Evolutionary conservation across 2,888 invertebrate genomes (phyloP), one percentile per base, ranked within the genome.

Genomic region (Zygogramma bicolorata): DNA sequence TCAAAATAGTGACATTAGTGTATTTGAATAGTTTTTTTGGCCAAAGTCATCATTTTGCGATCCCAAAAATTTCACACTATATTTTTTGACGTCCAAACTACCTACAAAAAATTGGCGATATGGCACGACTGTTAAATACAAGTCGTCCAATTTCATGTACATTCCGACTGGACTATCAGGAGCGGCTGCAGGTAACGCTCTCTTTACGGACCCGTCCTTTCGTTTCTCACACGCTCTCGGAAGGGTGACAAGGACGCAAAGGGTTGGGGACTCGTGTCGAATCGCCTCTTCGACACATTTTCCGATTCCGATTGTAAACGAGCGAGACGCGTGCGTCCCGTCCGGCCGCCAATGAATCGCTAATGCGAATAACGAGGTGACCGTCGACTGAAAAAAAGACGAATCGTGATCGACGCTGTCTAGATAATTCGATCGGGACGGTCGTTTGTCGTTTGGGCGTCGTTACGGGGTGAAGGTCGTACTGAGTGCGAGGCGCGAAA

Each of bases 321-420:
- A 13, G 18, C 46, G 6, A 22, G 49, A n/a, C 63, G 46, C 63
- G 63, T 63, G 63, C 29, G n/a, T n/a, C 49, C 29, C 18, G 0
- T 63, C 46, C 27, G 46, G 38, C 10, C 62, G 20, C 62, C 63
- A 63, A 63, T 63, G 63, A 63, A 63, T 63, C 6, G 27, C 46
- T 63, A 63, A 63, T 63, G 63, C 46, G 63, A 46, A 63, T 46
- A 46, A 63, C 31, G 63, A 46, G 63, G 46, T 63, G 63, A 63
- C 63, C 63, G 63, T 25, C 5, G 29, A 18, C 46, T 29, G 29
- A 63, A 63, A 62, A 62, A 61, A 61, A 18, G 31, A 13, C 59
- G 59, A 46, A 46, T 34, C 59, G 59, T 27, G 31, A 18, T 59
- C 59, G 59, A 61, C 34, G 22, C 31, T 38, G 61, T 13, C 53